Evolutionary conservation across 2,888 invertebrate species (phyloP).

Genomic region (Limnephilus rhombicus): DNA sequence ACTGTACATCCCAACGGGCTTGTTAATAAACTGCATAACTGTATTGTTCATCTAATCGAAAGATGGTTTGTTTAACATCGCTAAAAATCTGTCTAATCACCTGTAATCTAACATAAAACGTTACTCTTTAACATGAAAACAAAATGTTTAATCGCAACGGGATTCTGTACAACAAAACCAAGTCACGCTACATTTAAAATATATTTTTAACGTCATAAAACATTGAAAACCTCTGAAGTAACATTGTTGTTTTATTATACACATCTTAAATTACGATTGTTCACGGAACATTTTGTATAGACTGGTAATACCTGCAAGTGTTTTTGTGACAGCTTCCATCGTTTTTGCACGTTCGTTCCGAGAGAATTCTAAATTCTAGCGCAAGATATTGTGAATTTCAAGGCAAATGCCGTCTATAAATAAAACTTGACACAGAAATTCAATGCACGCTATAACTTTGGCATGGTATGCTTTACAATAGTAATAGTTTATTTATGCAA

Average conservation of each 20-base stretch:
- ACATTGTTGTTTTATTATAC: background rate
- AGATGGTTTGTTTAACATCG: background rate
- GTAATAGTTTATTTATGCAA: background rate
- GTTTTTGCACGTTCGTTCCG: constrained; percentile 17
- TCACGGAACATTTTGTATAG: constrained; percentile 19
- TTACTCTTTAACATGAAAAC: background rate
- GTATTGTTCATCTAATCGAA: background rate
- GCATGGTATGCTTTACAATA: background rate
- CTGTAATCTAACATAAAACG: background rate
- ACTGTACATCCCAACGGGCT: background rate
- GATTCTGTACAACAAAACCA: background rate
- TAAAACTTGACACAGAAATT: constrained; percentile 15
- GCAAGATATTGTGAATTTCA: background rate
- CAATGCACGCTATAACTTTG: background rate
- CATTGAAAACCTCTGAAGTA: background rate
- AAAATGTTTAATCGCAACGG: background rate
- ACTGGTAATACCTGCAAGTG: background rate
- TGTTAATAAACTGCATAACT: constrained; percentile 1
- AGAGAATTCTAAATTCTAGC: background rate
- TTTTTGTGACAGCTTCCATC: background rate
- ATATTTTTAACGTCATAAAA: background rate
- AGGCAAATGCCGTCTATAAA: constrained; percentile 3
- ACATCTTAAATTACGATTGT: constrained; percentile 24
- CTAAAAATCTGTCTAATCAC: background rate
- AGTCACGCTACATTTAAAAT: constrained; percentile 16